phyloP scores from a whole-genome alignment of 2,797 vertebrate species.

The Leontocebus nigricollis region DNA sequence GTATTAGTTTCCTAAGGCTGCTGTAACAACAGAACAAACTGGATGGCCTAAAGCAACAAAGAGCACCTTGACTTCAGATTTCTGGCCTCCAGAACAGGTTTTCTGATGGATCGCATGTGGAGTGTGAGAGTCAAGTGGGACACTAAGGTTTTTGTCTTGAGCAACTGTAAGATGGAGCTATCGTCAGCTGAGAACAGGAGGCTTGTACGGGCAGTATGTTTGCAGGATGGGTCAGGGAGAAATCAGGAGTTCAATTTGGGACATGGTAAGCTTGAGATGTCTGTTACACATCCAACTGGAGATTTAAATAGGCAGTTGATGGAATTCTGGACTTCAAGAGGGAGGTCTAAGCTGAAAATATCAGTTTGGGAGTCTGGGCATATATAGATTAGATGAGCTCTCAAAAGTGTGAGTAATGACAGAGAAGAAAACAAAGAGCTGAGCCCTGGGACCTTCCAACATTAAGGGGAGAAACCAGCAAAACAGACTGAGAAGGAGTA shows the following conservation, averaged over 20 bases:
- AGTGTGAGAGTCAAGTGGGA: not conserved
- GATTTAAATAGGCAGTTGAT: not conserved
- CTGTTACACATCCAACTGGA: not conserved
- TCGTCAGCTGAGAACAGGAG: not conserved
- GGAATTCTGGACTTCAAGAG: not conserved
- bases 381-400: not conserved
- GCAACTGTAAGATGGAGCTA: not conserved
- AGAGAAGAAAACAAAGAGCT: not conserved
- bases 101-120: not conserved
- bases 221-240: not conserved
- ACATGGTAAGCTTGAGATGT: not conserved
- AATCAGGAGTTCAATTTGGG: not conserved
- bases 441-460: not conserved
- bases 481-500: not conserved
- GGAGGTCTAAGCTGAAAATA: not conserved
- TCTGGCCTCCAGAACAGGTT: not conserved
- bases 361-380: not conserved
- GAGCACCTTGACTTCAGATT: not conserved
- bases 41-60: not conserved
- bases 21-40: not conserved
- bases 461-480: not conserved
- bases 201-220: not conserved
- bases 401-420: not conserved
- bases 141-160: not conserved
- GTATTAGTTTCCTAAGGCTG: not conserved